Conservation (phyloP, 1,140 invertebrate species). For the Sinonovacula constricta region DNA sequence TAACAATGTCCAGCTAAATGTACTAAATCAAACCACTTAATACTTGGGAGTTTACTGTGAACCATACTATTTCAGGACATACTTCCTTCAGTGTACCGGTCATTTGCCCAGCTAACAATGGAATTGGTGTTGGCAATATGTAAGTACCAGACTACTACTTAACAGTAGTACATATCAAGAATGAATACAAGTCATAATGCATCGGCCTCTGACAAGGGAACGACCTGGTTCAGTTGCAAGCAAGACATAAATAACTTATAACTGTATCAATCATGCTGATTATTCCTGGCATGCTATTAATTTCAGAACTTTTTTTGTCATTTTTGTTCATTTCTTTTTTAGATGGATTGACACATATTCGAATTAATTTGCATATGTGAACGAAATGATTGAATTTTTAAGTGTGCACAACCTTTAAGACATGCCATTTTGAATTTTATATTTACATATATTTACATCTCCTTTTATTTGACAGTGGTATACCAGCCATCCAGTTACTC, state of each 20-base stretch:
- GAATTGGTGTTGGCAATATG: slow-evolving; percentile 28
- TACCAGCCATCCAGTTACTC: slow-evolving; percentile 15
- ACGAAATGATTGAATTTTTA: not conserved
- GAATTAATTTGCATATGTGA: not conserved
- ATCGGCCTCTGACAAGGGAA: too few relatives aligned
- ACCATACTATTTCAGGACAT: slow-evolving; percentile 8
- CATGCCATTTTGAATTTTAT: not conserved
- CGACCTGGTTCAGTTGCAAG: too few relatives aligned
- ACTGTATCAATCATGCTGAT: not conserved
- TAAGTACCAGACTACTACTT: slow-evolving; percentile 8
- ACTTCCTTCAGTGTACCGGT: slow-evolving; percentile 31
- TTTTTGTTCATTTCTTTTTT: not conserved
- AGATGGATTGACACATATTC: not conserved
- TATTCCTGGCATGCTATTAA: not conserved
- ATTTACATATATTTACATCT: too few relatives aligned
- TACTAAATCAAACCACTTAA: not conserved
- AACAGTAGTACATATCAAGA: not conserved
- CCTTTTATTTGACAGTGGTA: slow-evolving; percentile 18
- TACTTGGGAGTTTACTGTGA: not conserved
- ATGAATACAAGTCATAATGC: not conserved
- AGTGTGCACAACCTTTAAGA: not conserved
- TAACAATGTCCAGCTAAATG: not conserved
- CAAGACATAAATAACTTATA: too few relatives aligned
- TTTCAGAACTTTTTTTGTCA: not conserved
- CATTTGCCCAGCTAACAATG: slow-evolving; percentile 37